Percentiles rank a stretch among this genome's conserved stretches.
phyloP scores from a whole-genome alignment of 2,113 vertebrate genomes.

The Cygnus buccinator region DNA sequence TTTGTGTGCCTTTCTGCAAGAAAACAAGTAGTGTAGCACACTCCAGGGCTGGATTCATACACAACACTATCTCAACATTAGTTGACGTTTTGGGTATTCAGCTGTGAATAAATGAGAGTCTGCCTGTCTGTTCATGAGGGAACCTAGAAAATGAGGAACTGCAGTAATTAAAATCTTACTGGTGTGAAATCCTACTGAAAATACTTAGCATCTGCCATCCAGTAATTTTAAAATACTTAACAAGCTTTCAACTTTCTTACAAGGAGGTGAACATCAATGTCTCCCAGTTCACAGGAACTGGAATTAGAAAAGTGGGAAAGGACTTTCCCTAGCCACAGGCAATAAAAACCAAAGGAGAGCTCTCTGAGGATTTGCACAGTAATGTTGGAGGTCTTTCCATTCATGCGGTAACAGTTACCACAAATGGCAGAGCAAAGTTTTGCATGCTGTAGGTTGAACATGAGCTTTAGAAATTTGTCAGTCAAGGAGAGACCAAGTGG shows the following conservation, averaged over 20 bases:
- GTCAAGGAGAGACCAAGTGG: background rate
- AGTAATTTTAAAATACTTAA: background rate
- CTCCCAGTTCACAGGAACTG: background rate
- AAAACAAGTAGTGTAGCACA: background rate
- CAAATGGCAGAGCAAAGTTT: background rate
- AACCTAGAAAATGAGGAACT: slow-evolving; percentile 11
- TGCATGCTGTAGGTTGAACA: background rate
- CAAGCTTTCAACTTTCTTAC: slow-evolving; percentile 2
- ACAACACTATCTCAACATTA: background rate
- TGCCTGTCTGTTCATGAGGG: slow-evolving; percentile 34
- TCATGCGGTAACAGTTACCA: background rate
- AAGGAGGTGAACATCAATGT: background rate
- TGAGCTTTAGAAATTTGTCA: background rate
- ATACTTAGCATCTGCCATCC: slow-evolving; percentile 7
- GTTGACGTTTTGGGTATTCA: slow-evolving; percentile 6
- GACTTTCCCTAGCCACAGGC: background rate
- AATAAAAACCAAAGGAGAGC: background rate
- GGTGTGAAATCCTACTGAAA: slow-evolving; percentile 40
- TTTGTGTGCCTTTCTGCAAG: background rate
- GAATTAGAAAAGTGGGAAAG: background rate
- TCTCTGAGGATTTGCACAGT: background rate
- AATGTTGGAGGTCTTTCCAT: background rate
- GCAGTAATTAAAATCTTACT: slow-evolving; percentile 51
- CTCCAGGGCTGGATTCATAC: background rate
- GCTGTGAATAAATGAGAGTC: slow-evolving; percentile 4